Conservation (phyloP, 92 coral and sea anemone species). For the Phenganax stokvisi region DNA sequence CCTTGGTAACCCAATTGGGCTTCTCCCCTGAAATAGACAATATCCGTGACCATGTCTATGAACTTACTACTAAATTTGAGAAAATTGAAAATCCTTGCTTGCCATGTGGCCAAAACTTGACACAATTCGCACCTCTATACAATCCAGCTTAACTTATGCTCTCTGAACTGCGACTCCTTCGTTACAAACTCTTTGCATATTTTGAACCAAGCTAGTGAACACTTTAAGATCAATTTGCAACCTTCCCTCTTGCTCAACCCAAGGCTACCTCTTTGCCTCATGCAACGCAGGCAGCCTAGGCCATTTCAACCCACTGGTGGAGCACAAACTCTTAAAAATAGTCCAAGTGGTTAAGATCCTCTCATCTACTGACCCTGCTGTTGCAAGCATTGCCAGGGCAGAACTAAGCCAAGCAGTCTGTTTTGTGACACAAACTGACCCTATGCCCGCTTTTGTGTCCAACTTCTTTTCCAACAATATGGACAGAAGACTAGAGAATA, state of each 20-base stretch:
- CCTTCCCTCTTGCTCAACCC: slow-evolving; percentile 13
- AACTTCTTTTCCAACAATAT: slow-evolving; percentile 17
- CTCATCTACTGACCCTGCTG: slow-evolving; percentile 14
- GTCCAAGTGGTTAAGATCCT: slow-evolving; percentile 28
- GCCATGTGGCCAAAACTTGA: slow-evolving; percentile 14
- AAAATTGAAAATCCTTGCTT: slow-evolving; percentile 1
- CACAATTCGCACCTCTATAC: neutral
- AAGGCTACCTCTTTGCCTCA: slow-evolving; percentile 20
- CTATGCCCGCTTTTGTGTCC: slow-evolving; percentile 19
- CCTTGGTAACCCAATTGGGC: slow-evolving; percentile 30
- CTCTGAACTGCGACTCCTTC: neutral
- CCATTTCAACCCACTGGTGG: slow-evolving; percentile 21
- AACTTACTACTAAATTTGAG: neutral
- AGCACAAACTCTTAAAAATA: slow-evolving; percentile 6
- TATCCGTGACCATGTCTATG: neutral
- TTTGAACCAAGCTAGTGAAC: neutral
- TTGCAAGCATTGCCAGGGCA: slow-evolving; percentile 21
- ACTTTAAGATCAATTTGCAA: neutral
- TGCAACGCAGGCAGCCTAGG: slow-evolving; percentile 27
- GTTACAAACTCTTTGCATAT: neutral
- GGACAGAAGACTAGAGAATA: too few relatives aligned
- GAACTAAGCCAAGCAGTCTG: slow-evolving; percentile 25
- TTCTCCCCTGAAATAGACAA: slow-evolving; percentile 6
- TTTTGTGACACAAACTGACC: slow-evolving; percentile 23
- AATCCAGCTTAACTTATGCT: neutral